A percentile compares a stretch with the other conserved stretches of the same genome.
Evolutionary conservation across 1,140 invertebrate genomes (phyloP).

Genomic region (Ooceraea biroi): DNA sequence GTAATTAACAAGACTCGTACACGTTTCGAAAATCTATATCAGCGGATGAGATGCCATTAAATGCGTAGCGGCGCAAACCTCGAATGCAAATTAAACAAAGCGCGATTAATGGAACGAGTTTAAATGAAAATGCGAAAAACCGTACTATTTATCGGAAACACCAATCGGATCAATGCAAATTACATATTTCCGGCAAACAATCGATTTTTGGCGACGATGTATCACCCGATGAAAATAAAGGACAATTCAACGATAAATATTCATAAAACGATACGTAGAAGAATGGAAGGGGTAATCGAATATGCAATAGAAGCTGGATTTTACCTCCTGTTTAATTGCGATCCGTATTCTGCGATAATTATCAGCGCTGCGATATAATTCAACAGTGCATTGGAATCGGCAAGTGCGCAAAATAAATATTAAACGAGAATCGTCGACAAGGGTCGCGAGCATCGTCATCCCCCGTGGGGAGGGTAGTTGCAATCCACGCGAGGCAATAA

Average conservation of each 20-base stretch:
- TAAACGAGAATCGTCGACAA: conserved; percentile 10
- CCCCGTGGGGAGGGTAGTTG: conserved; percentile 39
- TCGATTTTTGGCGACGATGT: conserved; percentile 34
- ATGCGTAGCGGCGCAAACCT: neutral
- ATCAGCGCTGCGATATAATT: conserved; percentile 15
- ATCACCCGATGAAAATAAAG: conserved; percentile 43
- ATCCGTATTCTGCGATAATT: conserved; percentile 17
- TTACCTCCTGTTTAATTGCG: conserved; percentile 30
- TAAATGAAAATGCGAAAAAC: conserved; percentile 37
- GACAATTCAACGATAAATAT: conserved; percentile 32
- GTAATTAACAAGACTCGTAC: conserved; percentile 34
- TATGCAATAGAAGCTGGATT: conserved; percentile 24
- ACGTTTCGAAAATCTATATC: conserved; percentile 6
- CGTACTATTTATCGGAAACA: conserved; percentile 31
- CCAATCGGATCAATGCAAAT: conserved; percentile 42
- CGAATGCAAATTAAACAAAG: conserved; percentile 37
- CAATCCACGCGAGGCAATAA: conserved; percentile 47
- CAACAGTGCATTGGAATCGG: conserved; percentile 13
- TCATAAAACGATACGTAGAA: conserved; percentile 21
- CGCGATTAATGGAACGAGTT: neutral
- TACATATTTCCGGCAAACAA: conserved; percentile 39
- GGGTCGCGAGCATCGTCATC: conserved; percentile 15
- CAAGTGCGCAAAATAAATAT: conserved; percentile 20
- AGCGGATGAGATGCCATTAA: neutral
- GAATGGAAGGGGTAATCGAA: neutral